Evolutionary conservation across 2,888 invertebrate species (phyloP), one percentile per base, ranked within the genome.

Genomic region (Pristionchus entomophagus): DNA sequence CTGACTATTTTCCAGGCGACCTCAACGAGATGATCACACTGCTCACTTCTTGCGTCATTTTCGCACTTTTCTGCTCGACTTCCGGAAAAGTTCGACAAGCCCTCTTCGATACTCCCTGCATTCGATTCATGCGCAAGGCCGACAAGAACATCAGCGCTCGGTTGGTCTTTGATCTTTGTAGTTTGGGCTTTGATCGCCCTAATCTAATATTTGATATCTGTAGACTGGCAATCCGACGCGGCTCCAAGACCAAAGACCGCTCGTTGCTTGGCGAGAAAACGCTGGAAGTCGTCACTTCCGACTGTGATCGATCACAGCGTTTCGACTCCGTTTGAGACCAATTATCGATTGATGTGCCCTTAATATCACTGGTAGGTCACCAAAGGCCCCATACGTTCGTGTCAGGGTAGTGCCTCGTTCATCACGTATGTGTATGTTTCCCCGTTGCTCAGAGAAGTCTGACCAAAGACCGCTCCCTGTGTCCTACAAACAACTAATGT

Each of bases 11-110:
- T 87, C n/a, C 84, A 88, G 89, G 89, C 17, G 92, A 92, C 86
- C 86, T 92, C 38, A 91, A 90, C 84, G 92, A 92, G 86, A 88
- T 92, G 87, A 86, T 92, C 51, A 92, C 92, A 19, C 87, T 92
- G 26, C 89, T 92, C 49, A 91, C 91, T 5, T 90, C 91, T 41
- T 92, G 91, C 81, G 86, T 92, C 22, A 92, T 92, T 41, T 92
- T 92, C 86, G 91, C 89, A 6, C 84, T 92, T 3, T 90, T 92
- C 62, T 92, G 91, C 85, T 87, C 89, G 10, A 92, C 92, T 91
- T 92, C 92, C 86, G 78, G 78, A 22, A 78, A 62, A 45, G 83
- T 41, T 14, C 87, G 91, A 26, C 86, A 87, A 1, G 89, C 89
- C 4, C 88, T 89, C 85, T 85, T 84, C 35, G 88, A 89, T 22